These are phyloP conservation scores for Drosophila paramelanica DNA, from an alignment of 2,888 invertebrate genomes.

Conservation along the genomic window DNA sequence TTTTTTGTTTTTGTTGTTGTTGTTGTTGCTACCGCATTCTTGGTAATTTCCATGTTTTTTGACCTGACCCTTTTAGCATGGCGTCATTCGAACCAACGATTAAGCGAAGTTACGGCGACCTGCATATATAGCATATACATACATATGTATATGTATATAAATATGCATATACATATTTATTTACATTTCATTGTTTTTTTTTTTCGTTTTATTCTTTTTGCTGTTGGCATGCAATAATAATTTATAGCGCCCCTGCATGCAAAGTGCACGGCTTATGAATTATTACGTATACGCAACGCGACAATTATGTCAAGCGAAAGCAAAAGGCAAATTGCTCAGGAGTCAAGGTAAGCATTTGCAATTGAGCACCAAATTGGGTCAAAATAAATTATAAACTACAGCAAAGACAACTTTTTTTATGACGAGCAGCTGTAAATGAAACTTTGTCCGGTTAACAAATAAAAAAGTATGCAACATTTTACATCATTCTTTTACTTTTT, in stretches of 20 bases:
- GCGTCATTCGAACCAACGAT: constrained; percentile 32
- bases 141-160: not conserved
- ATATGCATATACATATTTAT: not conserved
- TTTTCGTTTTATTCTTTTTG: constrained; percentile 2
- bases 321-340: constrained; percentile 16
- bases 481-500: not conserved
- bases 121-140: constrained; percentile 7
- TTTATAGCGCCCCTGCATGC: constrained; percentile 57
- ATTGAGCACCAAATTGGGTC: constrained; percentile 27
- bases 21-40: constrained; percentile 26
- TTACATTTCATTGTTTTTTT: not conserved
- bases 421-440: not conserved
- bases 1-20: constrained; percentile 14
- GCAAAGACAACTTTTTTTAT: not conserved
- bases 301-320: constrained; percentile 36
- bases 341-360: constrained; percentile 24
- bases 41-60: constrained; percentile 35
- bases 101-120: constrained; percentile 15
- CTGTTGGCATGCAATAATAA: constrained; percentile 53
- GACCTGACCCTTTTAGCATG: constrained; percentile 40
- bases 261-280: constrained; percentile 63
- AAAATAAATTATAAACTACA: not conserved
- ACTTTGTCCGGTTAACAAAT: not conserved
- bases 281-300: constrained; percentile 78
- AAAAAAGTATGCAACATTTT: constrained; percentile 27